Percentiles rank a stretch among this genome's conserved stretches.
These are phyloP conservation scores for Cossypha heuglini DNA, from an alignment of 2,797 vertebrate genomes.

Conservation along the genomic window DNA sequence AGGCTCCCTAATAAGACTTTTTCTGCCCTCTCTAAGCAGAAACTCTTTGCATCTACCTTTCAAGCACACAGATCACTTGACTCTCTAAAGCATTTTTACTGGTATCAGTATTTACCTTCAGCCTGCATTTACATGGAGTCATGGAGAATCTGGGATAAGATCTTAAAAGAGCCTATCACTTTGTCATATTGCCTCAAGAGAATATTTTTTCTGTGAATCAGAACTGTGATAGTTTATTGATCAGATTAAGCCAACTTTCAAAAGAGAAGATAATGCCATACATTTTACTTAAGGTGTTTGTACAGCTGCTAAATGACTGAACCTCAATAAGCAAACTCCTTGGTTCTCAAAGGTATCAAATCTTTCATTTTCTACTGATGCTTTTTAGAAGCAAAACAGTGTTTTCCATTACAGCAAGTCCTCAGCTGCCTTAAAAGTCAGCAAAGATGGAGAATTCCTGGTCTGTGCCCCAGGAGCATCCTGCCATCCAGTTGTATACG, in stretches of 20 bases:
- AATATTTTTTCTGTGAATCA: not conserved
- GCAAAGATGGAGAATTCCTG: not conserved
- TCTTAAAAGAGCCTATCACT: not conserved
- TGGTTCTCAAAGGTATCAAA: not conserved
- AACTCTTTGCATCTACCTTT: not conserved
- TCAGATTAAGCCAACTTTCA: not conserved
- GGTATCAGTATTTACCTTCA: not conserved
- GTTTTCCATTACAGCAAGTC: not conserved
- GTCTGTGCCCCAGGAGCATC: not conserved
- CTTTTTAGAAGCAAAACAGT: not conserved
- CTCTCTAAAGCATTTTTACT: not conserved
- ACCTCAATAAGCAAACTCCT: not conserved
- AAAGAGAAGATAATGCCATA: not conserved
- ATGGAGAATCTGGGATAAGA: not conserved
- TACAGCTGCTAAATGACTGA: not conserved
- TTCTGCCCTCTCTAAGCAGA: not conserved
- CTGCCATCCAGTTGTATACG: not conserved
- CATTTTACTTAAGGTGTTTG: not conserved
- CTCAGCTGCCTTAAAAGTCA: not conserved
- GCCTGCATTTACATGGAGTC: not conserved
- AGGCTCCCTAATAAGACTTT: not conserved
- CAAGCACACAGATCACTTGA: not conserved
- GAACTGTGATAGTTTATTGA: constrained; percentile 35
- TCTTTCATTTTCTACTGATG: not conserved
- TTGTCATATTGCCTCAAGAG: not conserved